Evolutionary conservation across 2,888 invertebrate species (phyloP), one percentile per base, ranked within the genome.

Genomic region (Hipparchia sbordonii): DNA sequence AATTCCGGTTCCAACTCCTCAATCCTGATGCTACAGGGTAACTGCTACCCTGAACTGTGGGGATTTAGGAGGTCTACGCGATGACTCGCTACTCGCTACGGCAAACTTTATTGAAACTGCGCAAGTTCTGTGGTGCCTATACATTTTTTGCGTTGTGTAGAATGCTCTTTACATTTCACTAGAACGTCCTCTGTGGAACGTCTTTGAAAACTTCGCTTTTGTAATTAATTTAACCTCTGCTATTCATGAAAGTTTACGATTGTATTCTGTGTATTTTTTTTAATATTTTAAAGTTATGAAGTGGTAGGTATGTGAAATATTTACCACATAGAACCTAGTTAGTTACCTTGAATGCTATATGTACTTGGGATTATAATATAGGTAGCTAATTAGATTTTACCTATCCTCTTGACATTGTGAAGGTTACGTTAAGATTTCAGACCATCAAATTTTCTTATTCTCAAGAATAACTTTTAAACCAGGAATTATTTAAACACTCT

Each of bases 121-220:
- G 74, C 74, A 76, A 52, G 71, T 74, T 67, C 68, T 66, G 68
- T 68, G 52, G 39, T 39, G 5, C 46, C 70, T 72, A 63, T 74
- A 75, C 62, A 71, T 51, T 52, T 59, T 57, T 45, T 52, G 59
- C 39, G 56, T 51, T 69, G 23, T 71, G 67, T 74, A 13, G 67
- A 71, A 65, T 67, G 62, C 61, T 66, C 61, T 54, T 71, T 72
- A 65, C 62, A 69, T 59, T 57, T 57, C 70, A 71, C 46, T 67
- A 67, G 67, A 52, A 69, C 70, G 76, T 67, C 76, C 76, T 75
- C 69, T 61, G 69, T 72, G 10, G 61, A 73, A 56, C 66, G 71
- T 68, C 76, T 75, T 74, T 74, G 67, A 71, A 39, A 77, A 74
- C 72, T 75, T 76, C 60, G 61, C 39, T 66, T 60, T 62, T 68